Evolutionary conservation across 2,888 invertebrate species (phyloP).

Genomic region (Mactromeris polynyma): DNA sequence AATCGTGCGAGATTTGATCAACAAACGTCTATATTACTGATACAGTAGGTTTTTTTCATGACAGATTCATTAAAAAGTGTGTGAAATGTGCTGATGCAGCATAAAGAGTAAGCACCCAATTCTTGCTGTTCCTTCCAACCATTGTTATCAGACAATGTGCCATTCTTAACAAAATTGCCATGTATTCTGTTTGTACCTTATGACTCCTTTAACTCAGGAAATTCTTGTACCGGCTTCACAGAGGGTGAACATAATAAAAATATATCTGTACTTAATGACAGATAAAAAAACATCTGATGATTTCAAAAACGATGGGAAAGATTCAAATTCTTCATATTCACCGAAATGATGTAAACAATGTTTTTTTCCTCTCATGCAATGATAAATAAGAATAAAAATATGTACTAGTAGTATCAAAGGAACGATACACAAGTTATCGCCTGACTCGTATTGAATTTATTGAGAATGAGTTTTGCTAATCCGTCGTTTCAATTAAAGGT

Average conservation of each 20-base stretch:
- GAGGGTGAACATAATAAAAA: neutral
- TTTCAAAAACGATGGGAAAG: neutral
- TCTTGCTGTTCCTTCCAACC: neutral
- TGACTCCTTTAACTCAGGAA: neutral
- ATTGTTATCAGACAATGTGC: neutral
- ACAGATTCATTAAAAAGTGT: neutral
- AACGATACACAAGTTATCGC: too few relatives aligned
- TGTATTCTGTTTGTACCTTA: neutral
- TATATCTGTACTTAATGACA: neutral
- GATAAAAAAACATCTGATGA: neutral
- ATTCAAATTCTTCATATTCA: neutral
- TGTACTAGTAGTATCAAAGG: too few relatives aligned
- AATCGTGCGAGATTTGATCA: neutral
- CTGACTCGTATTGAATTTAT: too few relatives aligned
- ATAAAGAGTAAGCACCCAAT: neutral
- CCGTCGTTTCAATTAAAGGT: too few relatives aligned
- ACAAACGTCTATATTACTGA: neutral
- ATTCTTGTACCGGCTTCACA: neutral
- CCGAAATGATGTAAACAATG: too few relatives aligned
- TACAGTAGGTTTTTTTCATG: neutral
- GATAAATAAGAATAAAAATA: too few relatives aligned
- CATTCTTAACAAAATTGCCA: neutral
- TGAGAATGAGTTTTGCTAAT: too few relatives aligned
- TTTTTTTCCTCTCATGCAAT: too few relatives aligned
- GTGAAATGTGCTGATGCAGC: neutral